A percentile compares a stretch with the other conserved stretches of the same genome.
These are phyloP conservation scores for Sisyra nigra DNA, from an alignment of 2,888 invertebrate species.

Conservation along the genomic window DNA sequence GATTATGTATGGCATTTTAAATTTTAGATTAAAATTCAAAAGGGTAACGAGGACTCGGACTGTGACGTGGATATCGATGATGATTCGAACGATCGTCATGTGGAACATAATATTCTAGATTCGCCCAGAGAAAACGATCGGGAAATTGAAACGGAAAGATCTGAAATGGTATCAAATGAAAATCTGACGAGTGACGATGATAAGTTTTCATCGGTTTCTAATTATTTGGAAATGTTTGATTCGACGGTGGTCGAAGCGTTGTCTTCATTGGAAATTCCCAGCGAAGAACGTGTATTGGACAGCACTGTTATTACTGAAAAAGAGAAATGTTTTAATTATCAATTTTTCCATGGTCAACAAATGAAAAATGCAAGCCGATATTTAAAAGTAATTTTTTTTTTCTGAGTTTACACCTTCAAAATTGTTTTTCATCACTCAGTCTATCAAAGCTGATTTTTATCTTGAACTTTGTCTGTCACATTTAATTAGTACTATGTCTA, in stretches of 20 bases:
- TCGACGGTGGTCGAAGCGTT: not conserved
- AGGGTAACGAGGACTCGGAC: conserved; percentile 19
- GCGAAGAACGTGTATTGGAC: conserved; percentile 25
- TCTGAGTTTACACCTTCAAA: not conserved
- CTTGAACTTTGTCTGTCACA: not conserved
- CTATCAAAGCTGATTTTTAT: not conserved
- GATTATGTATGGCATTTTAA: no score
- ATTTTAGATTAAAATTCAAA: conserved; percentile 24
- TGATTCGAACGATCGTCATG: conserved; percentile 29
- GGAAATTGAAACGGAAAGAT: not conserved
- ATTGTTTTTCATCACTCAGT: not conserved
- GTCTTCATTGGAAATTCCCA: conserved; percentile 27
- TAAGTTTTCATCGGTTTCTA: no score
- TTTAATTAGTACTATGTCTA: no score
- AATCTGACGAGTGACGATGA: conserved; percentile 7
- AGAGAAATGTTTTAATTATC: conserved; percentile 34
- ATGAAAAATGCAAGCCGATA: conserved; percentile 39
- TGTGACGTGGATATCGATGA: conserved; percentile 41
- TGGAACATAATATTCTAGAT: not conserved
- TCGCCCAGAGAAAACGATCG: not conserved
- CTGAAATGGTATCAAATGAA: conserved; percentile 2
- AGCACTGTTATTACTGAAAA: conserved; percentile 28
- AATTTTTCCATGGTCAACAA: conserved; percentile 37
- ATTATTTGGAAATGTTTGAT: conserved; percentile 5
- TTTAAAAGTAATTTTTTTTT: conserved; percentile 27